phyloP scores from a whole-genome alignment of 2,797 vertebrate genomes.

The Spondyliosoma cantharus region DNA sequence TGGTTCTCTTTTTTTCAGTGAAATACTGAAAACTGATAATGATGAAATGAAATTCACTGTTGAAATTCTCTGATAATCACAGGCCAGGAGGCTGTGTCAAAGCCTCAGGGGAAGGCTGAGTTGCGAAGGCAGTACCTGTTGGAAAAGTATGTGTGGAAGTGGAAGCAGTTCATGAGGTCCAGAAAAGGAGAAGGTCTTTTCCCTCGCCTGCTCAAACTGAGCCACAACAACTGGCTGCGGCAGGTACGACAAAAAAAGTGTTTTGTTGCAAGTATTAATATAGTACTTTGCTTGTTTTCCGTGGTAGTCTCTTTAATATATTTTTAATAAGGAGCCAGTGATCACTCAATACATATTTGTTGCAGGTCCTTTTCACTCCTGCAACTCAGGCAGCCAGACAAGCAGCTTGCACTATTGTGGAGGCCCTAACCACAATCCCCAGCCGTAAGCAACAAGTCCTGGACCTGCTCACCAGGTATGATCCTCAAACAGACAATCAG shows the following conservation, averaged over 20 bases:
- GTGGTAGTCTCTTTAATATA: background rate
- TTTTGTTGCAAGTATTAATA: background rate
- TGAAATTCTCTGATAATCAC: conserved; percentile 5
- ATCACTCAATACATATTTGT: conserved; percentile 1
- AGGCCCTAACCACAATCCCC: conserved; percentile 95
- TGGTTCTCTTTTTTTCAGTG: background rate
- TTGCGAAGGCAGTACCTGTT: conserved; percentile 92
- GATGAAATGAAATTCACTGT: background rate
- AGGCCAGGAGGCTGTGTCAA: conserved; percentile 88
- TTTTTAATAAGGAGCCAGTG: background rate
- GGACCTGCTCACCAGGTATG: conserved; percentile 96
- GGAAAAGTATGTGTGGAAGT: conserved; percentile 98
- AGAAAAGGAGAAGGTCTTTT: conserved; percentile 88
- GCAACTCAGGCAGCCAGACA: conserved; percentile 97
- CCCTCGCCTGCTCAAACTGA: conserved; percentile 92
- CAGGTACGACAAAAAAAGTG: conserved; percentile 83
- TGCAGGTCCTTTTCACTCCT: conserved; percentile 96
- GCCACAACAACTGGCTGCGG: conserved; percentile 98
- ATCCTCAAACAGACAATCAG: background rate
- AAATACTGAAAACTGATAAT: background rate
- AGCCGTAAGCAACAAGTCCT: conserved; percentile 98
- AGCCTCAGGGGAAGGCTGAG: conserved; percentile 90
- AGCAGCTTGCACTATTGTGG: conserved; percentile 97
- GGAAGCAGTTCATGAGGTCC: conserved; percentile 96
- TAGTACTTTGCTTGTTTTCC: background rate